Conservation (phyloP, 2,888 invertebrate genomes). For the Acleris sparsana region DNA sequence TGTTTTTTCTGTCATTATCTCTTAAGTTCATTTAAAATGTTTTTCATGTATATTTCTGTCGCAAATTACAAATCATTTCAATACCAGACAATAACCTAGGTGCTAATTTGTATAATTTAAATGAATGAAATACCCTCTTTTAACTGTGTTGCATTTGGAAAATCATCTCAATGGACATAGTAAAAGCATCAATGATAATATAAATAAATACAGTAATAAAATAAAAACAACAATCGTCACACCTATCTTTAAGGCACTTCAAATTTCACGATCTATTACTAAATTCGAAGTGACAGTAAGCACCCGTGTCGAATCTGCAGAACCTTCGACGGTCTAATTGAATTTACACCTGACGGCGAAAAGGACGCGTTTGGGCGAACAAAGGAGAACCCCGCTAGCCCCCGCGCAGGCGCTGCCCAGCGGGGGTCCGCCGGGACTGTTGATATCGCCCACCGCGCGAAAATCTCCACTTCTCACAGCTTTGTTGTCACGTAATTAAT, state of each 20-base stretch:
- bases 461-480: slow-evolving; percentile 59
- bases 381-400: slow-evolving; percentile 58
- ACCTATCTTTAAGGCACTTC: background rate
- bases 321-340: slow-evolving; percentile 36
- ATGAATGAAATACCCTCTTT: no score
- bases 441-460: slow-evolving; percentile 63
- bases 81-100: no score
- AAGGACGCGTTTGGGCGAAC: slow-evolving; percentile 70
- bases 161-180: no score
- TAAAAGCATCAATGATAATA: no score
- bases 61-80: no score
- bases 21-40: no score
- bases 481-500: slow-evolving; percentile 81
- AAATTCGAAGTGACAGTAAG: slow-evolving; percentile 16
- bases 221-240: no score
- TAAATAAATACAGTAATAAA: no score
- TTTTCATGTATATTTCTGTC: no score
- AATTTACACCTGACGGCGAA: slow-evolving; percentile 46
- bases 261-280: slow-evolving; percentile 31
- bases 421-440: slow-evolving; percentile 62
- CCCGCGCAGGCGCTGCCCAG: slow-evolving; percentile 71
- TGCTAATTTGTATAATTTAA: no score
- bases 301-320: slow-evolving; percentile 37
- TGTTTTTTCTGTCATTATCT: no score
- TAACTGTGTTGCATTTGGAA: no score